Evolutionary conservation across 1,140 invertebrate species (phyloP).

Genomic region (Ruditapes philippinarum): DNA sequence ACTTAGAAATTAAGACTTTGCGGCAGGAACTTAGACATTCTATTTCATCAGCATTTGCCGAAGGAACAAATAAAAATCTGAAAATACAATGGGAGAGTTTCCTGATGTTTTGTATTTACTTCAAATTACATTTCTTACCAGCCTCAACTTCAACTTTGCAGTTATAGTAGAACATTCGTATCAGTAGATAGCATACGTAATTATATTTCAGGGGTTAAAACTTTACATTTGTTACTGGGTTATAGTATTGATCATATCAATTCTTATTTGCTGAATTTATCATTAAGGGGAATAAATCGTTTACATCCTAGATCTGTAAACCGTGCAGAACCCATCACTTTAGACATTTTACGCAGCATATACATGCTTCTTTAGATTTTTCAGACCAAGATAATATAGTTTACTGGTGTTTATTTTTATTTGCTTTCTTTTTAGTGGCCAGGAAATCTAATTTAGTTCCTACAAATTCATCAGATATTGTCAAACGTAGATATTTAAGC

Average conservation of each 20-base stretch:
- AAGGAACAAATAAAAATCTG: not conserved
- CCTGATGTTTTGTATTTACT: not conserved
- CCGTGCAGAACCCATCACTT: too few species aligned
- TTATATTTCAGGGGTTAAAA: not conserved
- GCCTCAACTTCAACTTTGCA: not conserved
- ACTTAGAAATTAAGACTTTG: not conserved
- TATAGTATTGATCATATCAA: not conserved
- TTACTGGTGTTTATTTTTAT: too few species aligned
- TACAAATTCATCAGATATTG: too few species aligned
- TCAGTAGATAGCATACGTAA: constrained; percentile 4
- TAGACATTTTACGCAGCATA: not conserved
- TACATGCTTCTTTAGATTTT: not conserved
- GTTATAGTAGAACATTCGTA: not conserved
- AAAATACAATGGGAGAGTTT: not conserved
- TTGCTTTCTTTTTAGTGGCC: too few species aligned
- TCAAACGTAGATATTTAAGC: too few species aligned
- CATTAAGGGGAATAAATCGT: not conserved
- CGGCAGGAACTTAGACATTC: not conserved
- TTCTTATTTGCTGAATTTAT: not conserved
- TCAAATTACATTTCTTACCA: not conserved
- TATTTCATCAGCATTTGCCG: not conserved
- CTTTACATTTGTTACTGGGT: not conserved
- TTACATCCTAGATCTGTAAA: not conserved
- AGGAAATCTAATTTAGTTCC: too few species aligned
- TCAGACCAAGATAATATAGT: too few species aligned